Evolutionary conservation across 2,113 vertebrate genomes (phyloP), one percentile per base, ranked within the genome.

Genomic region (Hippopotamus amphibius): DNA sequence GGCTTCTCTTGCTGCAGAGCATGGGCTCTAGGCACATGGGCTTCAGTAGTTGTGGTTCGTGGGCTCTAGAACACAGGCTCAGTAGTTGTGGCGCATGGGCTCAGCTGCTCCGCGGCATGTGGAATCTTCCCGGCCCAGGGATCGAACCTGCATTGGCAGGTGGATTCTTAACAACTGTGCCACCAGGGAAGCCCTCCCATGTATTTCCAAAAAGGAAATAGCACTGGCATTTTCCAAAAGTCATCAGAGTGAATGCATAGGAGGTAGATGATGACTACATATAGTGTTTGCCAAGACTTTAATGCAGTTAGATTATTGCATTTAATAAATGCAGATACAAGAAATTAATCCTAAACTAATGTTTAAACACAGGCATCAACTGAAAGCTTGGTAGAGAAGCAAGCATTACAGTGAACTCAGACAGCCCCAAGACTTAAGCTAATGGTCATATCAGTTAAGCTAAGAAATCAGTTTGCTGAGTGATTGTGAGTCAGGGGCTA

Each of bases 281-380:
- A 33, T 1, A 68, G 7, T 61, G 14, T 90, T 93, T 96, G 13
- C 30, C 55, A 87, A 88, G 37, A 19, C 30, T 96, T 95, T 88
- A 91, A 71, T 88, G 11, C 7, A 77, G 37, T 37, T 37, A 84
- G 43, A 41, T 88, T 69, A 77, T 61, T 72, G 11, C 21, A 88
- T 41, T 88, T 68, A 95, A 71, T 87, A 90, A 85, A 74, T n/a
- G 6, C 15, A 79, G 97, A 86, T 41, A 71, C 7, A 82, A 68
- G 1, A 82, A 95, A 63, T 80, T 94, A 82, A 28, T 83, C 14
- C 33, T 77, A 90, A 9, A 8, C 19, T 14, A 71, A 50, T 69
- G 46, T 88, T 95, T 84, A n/a, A 93, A 85, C 22, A 84, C 21
- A 66, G 28, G 13, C 26, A 79, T 59, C 24, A 88, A 86, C 16